Base-by-base conservation (phyloP, 2,113 vertebrate species). In the Apteryx owenii region DNA sequence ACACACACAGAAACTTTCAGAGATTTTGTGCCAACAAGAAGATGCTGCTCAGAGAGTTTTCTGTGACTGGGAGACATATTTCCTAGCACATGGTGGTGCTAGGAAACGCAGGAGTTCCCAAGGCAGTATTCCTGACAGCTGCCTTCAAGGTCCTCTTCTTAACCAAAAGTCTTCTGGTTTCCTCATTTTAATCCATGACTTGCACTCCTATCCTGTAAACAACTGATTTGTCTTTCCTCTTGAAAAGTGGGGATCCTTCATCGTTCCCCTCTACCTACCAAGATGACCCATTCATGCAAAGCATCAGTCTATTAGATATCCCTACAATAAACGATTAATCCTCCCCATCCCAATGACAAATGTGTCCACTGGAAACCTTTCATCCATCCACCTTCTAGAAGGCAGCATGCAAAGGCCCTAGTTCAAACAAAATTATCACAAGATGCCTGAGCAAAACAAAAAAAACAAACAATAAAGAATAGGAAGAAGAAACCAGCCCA, bases 361-460 rank as follows among this genome's bases (percentile, higher is more conserved):
- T 13, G 84, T 16, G 79, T 89, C 80, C 90, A 84, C 72, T 22
- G 78, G 81, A 90, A 91, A 88, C 87, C 73, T 94, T 80, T 88
- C 81, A 44, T 33, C 78, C 58, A 26, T 81, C 60, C 69, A 40
- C 89, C 88, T 88, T 91, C 88, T 62, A 71, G 93, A 91, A 89
- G 13, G 77, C 50, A 64, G 51, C 13, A 86, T 69, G 44, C 50
- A 81, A 93, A 88, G 72, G 93, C 68, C 31, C 50, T 23, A 58
- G 23, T 51, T 81, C 82, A 93, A 94, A 93, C 77, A 85, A 64
- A 93, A 84, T 81, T 68, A 89, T 65, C 68, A 93, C 65, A 68
- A 19, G 48, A 92, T 91, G 44, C 81, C 85, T 68, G 36, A 91
- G 26, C 58, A 53, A 92, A 68, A 94, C 68, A 95, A 92, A 92